Percentiles rank a stretch among this genome's conserved stretches.
These are phyloP conservation scores for Helicoverpa zea DNA, from an alignment of 1,140 invertebrate species.

Conservation along the genomic window DNA sequence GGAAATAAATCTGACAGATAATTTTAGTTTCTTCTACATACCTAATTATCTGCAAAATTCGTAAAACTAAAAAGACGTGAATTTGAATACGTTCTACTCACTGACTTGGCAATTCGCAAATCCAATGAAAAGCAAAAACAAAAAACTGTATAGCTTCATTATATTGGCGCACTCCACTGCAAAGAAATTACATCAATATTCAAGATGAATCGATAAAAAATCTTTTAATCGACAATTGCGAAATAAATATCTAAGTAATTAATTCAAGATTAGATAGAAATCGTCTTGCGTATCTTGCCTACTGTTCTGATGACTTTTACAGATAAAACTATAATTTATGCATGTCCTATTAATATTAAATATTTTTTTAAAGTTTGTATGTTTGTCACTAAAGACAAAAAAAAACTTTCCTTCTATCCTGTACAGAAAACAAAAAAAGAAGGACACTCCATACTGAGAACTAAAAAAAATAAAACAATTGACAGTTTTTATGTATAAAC, in stretches of 20 bases:
- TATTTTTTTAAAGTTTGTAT: too few species aligned
- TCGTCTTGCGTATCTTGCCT: too few species aligned
- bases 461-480: too few species aligned
- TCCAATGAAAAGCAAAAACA: neutral
- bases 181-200: neutral
- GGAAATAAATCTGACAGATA: too few species aligned
- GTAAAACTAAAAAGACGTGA: neutral
- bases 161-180: neutral
- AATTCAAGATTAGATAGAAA: constrained; percentile 5
- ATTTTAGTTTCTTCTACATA: too few species aligned
- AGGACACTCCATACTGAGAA: too few species aligned
- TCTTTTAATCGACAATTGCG: neutral
- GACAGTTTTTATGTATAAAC: too few species aligned
- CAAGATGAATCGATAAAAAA: neutral
- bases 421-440: too few species aligned
- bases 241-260: neutral
- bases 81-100: neutral
- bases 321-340: neutral
- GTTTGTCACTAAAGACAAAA: too few species aligned
- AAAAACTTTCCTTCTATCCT: too few species aligned
- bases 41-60: neutral
- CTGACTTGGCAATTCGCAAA: neutral
- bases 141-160: constrained; percentile 10
- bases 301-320: constrained; percentile 7
- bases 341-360: too few species aligned